Conservation (phyloP, 2,113 vertebrate genomes). For the Gulo gulo region DNA sequence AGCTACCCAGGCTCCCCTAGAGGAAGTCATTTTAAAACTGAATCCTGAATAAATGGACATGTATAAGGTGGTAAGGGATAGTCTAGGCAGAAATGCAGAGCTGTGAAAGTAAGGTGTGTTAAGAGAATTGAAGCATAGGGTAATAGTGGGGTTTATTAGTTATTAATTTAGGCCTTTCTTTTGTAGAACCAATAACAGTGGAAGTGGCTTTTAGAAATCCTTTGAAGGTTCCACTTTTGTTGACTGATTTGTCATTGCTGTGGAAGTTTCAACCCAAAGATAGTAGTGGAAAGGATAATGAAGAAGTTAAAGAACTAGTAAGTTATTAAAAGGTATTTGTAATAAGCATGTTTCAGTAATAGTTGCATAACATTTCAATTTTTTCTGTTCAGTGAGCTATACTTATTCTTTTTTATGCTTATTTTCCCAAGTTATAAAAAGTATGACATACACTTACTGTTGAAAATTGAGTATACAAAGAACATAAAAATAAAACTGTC, state of each 20-base stretch:
- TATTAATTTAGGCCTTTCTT: constrained; percentile 50
- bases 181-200: constrained; percentile 93
- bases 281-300: constrained; percentile 77
- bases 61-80: neutral
- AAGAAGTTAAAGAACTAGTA: constrained; percentile 82
- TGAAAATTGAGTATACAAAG: constrained; percentile 15
- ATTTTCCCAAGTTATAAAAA: constrained; percentile 3
- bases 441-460: constrained; percentile 3
- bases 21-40: neutral
- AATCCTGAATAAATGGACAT: neutral
- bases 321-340: constrained; percentile 86
- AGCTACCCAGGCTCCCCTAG: neutral
- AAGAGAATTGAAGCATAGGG: neutral
- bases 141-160: neutral
- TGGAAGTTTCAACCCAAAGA: constrained; percentile 93
- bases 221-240: constrained; percentile 92
- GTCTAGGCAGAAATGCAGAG: neutral
- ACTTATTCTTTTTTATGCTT: neutral
- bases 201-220: constrained; percentile 96
- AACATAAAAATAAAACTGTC: neutral
- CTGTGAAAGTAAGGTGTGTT: neutral
- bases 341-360: constrained; percentile 50
- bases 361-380: neutral
- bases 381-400: neutral
- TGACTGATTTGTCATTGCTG: constrained; percentile 92